phyloP scores from a whole-genome alignment of 2,797 vertebrate species.

The Nyctibius grandis region DNA sequence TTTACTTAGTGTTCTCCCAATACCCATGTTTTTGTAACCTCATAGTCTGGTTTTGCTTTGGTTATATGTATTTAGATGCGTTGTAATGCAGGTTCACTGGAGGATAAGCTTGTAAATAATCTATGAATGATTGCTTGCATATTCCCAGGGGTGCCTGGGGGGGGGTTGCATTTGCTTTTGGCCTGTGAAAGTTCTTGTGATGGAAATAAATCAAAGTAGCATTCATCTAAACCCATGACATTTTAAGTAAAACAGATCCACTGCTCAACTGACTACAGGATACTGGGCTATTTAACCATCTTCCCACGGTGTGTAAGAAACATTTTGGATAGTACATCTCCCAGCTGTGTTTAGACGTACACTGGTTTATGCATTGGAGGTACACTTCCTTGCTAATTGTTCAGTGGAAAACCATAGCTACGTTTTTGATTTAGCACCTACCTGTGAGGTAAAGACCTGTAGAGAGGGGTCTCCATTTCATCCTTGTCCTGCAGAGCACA shows the following conservation, averaged over 20 bases:
- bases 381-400: background rate
- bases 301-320: background rate
- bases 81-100: too few species aligned
- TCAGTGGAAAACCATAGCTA: background rate
- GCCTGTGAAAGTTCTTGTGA: background rate
- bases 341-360: background rate
- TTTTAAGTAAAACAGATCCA: background rate
- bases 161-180: background rate
- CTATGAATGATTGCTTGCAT: too few species aligned
- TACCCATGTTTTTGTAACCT: background rate
- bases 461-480: background rate
- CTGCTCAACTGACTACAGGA: background rate
- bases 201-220: background rate
- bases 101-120: too few species aligned
- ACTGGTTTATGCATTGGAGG: background rate
- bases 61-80: background rate
- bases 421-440: background rate
- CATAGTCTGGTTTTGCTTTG: background rate
- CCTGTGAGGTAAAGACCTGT: background rate
- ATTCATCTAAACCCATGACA: background rate
- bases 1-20: background rate
- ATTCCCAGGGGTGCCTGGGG: background rate
- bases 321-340: background rate
- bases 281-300: background rate
- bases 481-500: background rate